A percentile compares a stretch with the other conserved stretches of the same genome.
These are phyloP conservation scores for Acronicta alni DNA, from an alignment of 2,888 invertebrate genomes.

Conservation along the genomic window DNA sequence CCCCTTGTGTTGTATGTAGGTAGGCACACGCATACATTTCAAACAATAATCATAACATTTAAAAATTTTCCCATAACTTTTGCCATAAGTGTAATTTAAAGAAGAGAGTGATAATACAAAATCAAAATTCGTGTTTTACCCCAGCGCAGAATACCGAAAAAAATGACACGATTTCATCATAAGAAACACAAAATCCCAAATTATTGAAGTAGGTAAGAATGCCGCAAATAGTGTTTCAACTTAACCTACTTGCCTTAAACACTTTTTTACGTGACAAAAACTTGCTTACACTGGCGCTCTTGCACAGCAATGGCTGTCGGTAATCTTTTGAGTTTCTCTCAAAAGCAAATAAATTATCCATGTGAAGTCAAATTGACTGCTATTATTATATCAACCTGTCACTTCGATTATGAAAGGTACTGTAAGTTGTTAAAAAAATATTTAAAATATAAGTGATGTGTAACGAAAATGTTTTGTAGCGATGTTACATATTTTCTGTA, in stretches of 20 bases:
- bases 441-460: conserved; percentile 18
- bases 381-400: conserved; percentile 64
- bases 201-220: conserved; percentile 31
- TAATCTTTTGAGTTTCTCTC: conserved; percentile 35
- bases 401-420: conserved; percentile 71
- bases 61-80: too few relatives aligned
- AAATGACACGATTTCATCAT: conserved; percentile 17
- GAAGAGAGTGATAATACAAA: too few relatives aligned
- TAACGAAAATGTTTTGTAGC: too few relatives aligned
- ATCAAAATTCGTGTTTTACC: too few relatives aligned
- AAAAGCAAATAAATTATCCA: conserved; percentile 69
- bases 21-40: too few relatives aligned
- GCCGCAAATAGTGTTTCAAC: conserved; percentile 39
- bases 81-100: too few relatives aligned
- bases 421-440: conserved; percentile 56
- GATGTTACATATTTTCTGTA: too few relatives aligned
- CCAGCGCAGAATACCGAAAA: too few relatives aligned
- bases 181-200: conserved; percentile 28
- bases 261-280: conserved; percentile 47
- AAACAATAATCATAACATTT: too few relatives aligned
- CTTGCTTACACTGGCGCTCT: conserved; percentile 30
- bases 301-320: conserved; percentile 27
- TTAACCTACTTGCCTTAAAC: conserved; percentile 53
- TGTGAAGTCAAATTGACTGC: conserved; percentile 59
- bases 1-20: too few relatives aligned